These are phyloP conservation scores for Drosophila sproati DNA, from an alignment of 1,140 invertebrate genomes.

Conservation along the genomic window DNA sequence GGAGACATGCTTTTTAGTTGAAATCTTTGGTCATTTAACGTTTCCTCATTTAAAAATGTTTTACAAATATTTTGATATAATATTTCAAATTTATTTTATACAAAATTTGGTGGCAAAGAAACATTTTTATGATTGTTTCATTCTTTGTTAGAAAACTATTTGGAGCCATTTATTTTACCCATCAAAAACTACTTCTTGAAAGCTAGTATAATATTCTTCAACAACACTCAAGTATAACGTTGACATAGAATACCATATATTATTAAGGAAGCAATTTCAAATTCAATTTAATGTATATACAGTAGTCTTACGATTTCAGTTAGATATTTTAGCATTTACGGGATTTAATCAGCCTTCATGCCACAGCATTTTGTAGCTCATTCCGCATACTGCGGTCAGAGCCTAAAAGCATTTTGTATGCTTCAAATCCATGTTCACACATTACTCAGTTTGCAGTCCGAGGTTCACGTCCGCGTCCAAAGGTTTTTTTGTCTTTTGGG, in stretches of 20 bases:
- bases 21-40: neutral
- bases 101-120: too few species aligned
- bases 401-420: slow-evolving; percentile 69
- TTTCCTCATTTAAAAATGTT: too few species aligned
- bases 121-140: too few species aligned
- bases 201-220: too few species aligned
- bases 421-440: slow-evolving; percentile 75
- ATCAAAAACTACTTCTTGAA: too few species aligned
- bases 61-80: too few species aligned
- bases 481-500: slow-evolving; percentile 43
- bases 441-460: slow-evolving; percentile 61
- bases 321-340: neutral
- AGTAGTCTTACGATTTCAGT: slow-evolving; percentile 13
- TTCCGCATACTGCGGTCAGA: slow-evolving; percentile 11
- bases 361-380: slow-evolving; percentile 30
- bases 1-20: neutral
- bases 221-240: too few species aligned
- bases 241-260: too few species aligned
- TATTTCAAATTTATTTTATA: too few species aligned
- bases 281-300: neutral
- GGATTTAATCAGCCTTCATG: slow-evolving; percentile 24
- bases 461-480: slow-evolving; percentile 23
- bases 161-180: too few species aligned
- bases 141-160: too few species aligned
- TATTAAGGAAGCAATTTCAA: too few species aligned